Conservation (phyloP, 1,140 invertebrate species). For the Sipha flava region DNA sequence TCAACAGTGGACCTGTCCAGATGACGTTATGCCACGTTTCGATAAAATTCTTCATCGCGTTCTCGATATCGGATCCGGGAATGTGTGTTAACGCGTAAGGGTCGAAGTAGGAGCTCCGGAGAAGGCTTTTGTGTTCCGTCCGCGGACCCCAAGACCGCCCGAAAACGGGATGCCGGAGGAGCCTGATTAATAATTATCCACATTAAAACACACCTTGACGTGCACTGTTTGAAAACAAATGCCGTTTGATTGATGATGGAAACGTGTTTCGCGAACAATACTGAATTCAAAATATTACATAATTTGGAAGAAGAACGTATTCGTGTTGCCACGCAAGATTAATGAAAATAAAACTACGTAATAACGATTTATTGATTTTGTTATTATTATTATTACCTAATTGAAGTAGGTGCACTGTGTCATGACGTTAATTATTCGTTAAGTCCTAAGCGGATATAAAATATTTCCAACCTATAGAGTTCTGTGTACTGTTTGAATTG, state of each 20-base stretch:
- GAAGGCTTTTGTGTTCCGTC: not conserved
- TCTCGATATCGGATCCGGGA: too few species aligned
- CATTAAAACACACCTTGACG: not conserved
- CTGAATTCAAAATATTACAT: not conserved
- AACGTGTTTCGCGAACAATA: not conserved
- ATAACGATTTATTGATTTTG: not conserved
- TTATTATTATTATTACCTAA: too few species aligned
- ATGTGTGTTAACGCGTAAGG: not conserved
- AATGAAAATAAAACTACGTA: not conserved
- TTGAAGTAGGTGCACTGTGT: too few species aligned
- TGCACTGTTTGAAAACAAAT: not conserved
- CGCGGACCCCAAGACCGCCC: not conserved
- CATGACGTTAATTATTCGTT: too few species aligned
- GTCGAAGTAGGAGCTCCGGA: not conserved
- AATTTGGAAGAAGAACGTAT: not conserved
- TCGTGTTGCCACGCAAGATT: not conserved
- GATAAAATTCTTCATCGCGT: too few species aligned
- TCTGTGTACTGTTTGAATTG: too few species aligned
- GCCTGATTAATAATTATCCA: slow-evolving; percentile 6
- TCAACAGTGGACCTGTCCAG: too few species aligned
- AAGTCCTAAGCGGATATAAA: too few species aligned
- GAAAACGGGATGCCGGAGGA: not conserved
- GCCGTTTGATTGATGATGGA: slow-evolving; percentile 10
- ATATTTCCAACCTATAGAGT: too few species aligned
- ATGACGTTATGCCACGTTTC: too few species aligned